Conservation (phyloP, 2,797 vertebrate genomes). For the Coilia nasus region DNA sequence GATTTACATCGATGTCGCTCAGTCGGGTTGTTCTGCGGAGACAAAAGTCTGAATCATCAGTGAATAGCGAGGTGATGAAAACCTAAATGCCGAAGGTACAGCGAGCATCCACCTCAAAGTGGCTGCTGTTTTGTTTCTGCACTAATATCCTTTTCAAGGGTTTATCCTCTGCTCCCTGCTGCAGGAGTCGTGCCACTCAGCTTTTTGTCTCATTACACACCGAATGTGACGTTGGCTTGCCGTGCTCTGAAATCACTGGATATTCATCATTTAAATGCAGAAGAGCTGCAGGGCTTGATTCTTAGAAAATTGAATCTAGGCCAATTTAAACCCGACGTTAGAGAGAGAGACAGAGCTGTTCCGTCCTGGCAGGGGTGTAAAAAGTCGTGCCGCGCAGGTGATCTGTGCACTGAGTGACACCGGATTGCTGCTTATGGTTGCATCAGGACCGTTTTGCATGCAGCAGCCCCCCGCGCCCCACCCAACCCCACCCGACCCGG, state of each 20-base stretch:
- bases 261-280: slow-evolving; percentile 9
- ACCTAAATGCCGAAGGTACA: background rate
- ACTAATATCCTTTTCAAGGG: background rate
- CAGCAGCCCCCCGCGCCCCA: slow-evolving; percentile 20
- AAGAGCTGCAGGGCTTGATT: background rate
- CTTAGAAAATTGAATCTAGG: slow-evolving; percentile 18
- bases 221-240: background rate
- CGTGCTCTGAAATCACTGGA: background rate
- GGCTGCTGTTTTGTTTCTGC: background rate
- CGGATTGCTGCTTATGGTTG: slow-evolving; percentile 33
- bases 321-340: background rate
- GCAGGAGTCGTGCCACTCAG: background rate
- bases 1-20: background rate
- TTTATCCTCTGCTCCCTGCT: background rate
- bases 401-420: slow-evolving; percentile 36
- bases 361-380: slow-evolving; percentile 10
- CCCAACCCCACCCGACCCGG: background rate
- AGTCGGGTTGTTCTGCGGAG: background rate
- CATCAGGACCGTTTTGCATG: slow-evolving; percentile 40
- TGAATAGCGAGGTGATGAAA: background rate
- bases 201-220: slow-evolving; percentile 13
- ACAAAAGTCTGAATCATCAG: background rate
- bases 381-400: slow-evolving; percentile 27
- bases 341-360: background rate
- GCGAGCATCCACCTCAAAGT: background rate